Conservation (phyloP, 92 coral and sea anemone species). For the Montipora capitata region DNA sequence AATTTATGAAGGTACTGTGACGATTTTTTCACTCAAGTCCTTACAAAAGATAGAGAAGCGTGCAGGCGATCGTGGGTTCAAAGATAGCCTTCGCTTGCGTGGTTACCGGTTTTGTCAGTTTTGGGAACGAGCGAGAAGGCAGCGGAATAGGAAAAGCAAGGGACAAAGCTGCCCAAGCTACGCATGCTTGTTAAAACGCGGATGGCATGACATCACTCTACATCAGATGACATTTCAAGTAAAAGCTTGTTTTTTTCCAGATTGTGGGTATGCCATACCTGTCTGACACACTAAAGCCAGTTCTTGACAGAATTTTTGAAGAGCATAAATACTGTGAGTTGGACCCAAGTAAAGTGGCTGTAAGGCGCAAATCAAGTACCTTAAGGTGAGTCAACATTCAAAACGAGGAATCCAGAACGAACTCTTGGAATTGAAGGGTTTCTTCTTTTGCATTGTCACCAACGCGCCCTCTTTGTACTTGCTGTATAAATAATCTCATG, state of each 20-base stretch:
- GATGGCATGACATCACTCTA: not conserved
- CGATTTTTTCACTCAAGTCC: not conserved
- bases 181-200: not conserved
- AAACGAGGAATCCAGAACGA: not conserved
- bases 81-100: too few species aligned
- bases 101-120: not conserved
- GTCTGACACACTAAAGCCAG: constrained; percentile 87
- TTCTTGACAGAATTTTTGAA: constrained; percentile 93
- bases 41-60: too few species aligned
- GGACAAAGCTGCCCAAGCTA: not conserved
- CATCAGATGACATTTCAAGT: not conserved
- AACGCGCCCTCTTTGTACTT: too few species aligned
- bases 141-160: too few species aligned
- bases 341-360: constrained; percentile 83
- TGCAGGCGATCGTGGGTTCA: too few species aligned
- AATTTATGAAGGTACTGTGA: constrained; percentile 90
- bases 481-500: not conserved
- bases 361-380: constrained; percentile 58
- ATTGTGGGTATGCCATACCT: constrained; percentile 96
- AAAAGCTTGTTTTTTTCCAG: constrained; percentile 39
- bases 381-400: constrained; percentile 54
- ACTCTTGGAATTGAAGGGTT: not conserved
- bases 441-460: too few species aligned
- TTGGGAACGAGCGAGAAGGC: too few species aligned
- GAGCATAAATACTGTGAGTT: constrained; percentile 92